Percentiles rank a stretch among this genome's conserved stretches.
Conservation (phyloP, 2,888 invertebrate genomes). For the Clivina fossor region DNA sequence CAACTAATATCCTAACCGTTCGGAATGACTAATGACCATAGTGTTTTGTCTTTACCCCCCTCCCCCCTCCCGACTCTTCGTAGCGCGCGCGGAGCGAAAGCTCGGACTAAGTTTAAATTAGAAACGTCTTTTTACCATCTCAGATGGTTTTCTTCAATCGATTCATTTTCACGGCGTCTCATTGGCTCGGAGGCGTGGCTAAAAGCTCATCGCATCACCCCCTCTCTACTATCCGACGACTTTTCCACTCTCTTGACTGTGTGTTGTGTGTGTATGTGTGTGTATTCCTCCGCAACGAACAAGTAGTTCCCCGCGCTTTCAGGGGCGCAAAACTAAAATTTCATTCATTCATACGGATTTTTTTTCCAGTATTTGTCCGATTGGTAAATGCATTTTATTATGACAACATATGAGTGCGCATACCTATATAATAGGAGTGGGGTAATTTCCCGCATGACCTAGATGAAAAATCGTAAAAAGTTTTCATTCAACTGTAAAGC, state of each 20-base stretch:
- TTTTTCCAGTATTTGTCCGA: slow-evolving; percentile 29
- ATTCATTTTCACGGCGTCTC: slow-evolving; percentile 46
- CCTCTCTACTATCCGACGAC: too few species aligned
- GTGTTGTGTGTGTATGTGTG: too few species aligned
- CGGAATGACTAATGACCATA: slow-evolving; percentile 54
- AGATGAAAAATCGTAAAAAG: slow-evolving; percentile 26
- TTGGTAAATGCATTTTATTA: slow-evolving; percentile 25
- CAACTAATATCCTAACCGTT: slow-evolving; percentile 53
- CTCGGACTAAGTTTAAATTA: slow-evolving; percentile 50
- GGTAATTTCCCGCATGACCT: slow-evolving; percentile 15
- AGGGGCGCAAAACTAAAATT: slow-evolving; percentile 39
- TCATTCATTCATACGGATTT: slow-evolving; percentile 40
- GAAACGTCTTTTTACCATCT: slow-evolving; percentile 55
- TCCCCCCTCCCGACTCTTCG: slow-evolving; percentile 3
- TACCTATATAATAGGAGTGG: slow-evolving; percentile 15
- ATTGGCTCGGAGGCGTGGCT: slow-evolving; percentile 53
- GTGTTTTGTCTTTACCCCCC: slow-evolving; percentile 50
- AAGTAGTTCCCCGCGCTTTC: slow-evolving; percentile 37
- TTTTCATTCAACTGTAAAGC: slow-evolving; percentile 30
- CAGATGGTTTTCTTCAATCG: slow-evolving; percentile 56
- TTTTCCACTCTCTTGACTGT: too few species aligned
- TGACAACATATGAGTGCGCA: slow-evolving; percentile 21
- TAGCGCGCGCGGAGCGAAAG: too few species aligned
- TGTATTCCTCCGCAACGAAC: slow-evolving; percentile 43
- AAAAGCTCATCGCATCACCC: slow-evolving; percentile 42